A percentile compares a stretch with the other conserved stretches of the same genome.
Evolutionary conservation across 2,888 invertebrate species (phyloP).

Genomic region (Apantesis nais): DNA sequence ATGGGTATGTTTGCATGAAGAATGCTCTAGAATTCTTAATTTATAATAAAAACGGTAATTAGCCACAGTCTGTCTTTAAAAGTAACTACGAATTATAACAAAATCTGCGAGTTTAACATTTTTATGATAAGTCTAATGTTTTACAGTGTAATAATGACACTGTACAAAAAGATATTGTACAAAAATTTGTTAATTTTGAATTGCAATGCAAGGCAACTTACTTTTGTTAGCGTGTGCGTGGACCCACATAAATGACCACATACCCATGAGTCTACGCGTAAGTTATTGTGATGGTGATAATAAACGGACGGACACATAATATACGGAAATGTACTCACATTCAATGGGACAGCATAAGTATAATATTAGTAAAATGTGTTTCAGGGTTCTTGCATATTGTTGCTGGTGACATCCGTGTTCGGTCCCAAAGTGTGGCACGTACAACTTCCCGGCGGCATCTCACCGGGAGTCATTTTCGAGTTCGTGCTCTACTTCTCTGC

Average conservation of each 20-base stretch:
- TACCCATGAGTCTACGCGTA: no score
- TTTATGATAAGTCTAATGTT: background rate
- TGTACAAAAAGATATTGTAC: background rate
- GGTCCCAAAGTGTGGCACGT: conserved; percentile 95
- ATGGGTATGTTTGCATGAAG: no score
- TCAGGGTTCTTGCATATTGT: conserved; percentile 84
- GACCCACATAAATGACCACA: no score
- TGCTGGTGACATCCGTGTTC: conserved; percentile 86
- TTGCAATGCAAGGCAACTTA: background rate
- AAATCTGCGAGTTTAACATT: background rate
- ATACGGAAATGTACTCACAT: no score
- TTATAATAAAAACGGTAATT: no score
- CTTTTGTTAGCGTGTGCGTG: no score
- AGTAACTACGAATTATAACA: no score
- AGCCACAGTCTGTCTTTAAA: background rate
- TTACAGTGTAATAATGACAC: no score
- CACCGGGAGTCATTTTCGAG: conserved; percentile 93
- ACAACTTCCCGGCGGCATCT: conserved; percentile 88
- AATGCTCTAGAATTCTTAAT: background rate
- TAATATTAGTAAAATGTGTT: background rate
- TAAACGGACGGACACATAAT: no score
- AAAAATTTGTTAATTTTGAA: background rate
- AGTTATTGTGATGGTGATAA: no score
- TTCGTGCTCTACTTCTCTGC: conserved; percentile 93
- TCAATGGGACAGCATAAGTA: background rate